Evolutionary conservation across 1,140 invertebrate genomes (phyloP), one percentile per base, ranked within the genome.

Genomic region (Andricus grossulariae): DNA sequence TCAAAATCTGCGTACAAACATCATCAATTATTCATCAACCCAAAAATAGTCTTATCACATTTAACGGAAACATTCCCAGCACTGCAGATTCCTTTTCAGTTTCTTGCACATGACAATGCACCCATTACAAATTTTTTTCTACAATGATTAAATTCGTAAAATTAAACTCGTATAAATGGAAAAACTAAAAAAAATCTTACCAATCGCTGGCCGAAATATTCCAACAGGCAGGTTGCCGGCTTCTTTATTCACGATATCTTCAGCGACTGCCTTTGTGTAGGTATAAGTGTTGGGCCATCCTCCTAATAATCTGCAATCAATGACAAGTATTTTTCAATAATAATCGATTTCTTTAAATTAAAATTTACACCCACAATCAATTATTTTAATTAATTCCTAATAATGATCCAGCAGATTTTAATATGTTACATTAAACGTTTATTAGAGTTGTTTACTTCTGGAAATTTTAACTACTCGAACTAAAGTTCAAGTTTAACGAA

Each of bases 191-290:
- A 66, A 39, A 51, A 52, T 66, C 73, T 52, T 81, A 94, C 94
- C 95, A 80, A 97, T 96, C 1, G 95, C 95, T 2, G 96, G 96
- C 85, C 96, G 92, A 78, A 97, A 94, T 77, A 97, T 95, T 57
- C 95, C 95, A 13, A 95, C 88, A 0, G 96, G 95, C 70, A 97
- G 87, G 71, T 90, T 82, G 11, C 79, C 85, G 11, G 88, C 86
- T 74, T 93, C 91, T n/a, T 91, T 88, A 10, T 92, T 90, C 0
- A 96, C 82, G 3, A 94, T 89, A 21, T 92, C 89, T 83, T 96
- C 95, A 0, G 95, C 94, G 60, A 96, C 89, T 0, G 94, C 94
- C 88, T 96, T 96, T 3, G 95, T 95, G 81, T 93, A 96, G 0
- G 94, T 93, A 82, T 96, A 96, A 0, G 95, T 95, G 80, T 96